A percentile compares a stretch with the other conserved stretches of the same genome.
Evolutionary conservation across 2,888 invertebrate genomes (phyloP).

Genomic region (Limnephilus marmoratus): DNA sequence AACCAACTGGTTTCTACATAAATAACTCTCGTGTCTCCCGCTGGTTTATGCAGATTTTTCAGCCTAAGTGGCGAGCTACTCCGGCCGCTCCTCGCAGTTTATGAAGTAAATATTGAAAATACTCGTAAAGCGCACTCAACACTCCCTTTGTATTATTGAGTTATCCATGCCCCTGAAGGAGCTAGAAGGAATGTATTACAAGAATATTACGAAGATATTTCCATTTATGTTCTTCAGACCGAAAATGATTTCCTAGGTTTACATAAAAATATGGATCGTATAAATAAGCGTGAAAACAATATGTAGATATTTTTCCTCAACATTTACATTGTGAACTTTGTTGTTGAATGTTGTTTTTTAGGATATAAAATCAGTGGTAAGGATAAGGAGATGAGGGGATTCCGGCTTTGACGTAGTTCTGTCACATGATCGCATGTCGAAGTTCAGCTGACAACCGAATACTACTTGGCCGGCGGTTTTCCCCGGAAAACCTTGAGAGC

Average conservation of each 20-base stretch:
- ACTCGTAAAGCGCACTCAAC: slow-evolving; percentile 19
- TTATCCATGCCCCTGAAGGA: background rate
- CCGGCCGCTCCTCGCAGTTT: slow-evolving; percentile 11
- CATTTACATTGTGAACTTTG: background rate
- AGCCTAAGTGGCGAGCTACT: slow-evolving; percentile 44
- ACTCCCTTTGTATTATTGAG: slow-evolving; percentile 4
- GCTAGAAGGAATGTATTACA: background rate
- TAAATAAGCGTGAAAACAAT: background rate
- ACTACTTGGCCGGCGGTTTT: background rate
- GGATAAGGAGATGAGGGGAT: background rate
- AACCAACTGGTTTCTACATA: slow-evolving; percentile 44
- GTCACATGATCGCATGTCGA: background rate
- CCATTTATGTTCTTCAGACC: background rate
- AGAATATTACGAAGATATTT: background rate
- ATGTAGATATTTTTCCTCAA: background rate
- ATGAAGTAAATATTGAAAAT: slow-evolving; percentile 33
- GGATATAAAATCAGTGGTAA: background rate
- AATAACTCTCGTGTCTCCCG: slow-evolving; percentile 44
- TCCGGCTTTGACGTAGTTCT: background rate
- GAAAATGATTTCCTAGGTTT: background rate
- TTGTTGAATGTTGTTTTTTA: background rate
- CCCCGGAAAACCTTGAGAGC: slow-evolving; percentile 19
- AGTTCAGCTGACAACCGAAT: background rate
- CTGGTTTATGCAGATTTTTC: slow-evolving; percentile 40
- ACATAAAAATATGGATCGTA: background rate